Percentiles rank a stretch among this genome's conserved stretches.
Evolutionary conservation across 2,888 invertebrate genomes (phyloP).

Genomic region (Lasioglossum oenotherae): DNA sequence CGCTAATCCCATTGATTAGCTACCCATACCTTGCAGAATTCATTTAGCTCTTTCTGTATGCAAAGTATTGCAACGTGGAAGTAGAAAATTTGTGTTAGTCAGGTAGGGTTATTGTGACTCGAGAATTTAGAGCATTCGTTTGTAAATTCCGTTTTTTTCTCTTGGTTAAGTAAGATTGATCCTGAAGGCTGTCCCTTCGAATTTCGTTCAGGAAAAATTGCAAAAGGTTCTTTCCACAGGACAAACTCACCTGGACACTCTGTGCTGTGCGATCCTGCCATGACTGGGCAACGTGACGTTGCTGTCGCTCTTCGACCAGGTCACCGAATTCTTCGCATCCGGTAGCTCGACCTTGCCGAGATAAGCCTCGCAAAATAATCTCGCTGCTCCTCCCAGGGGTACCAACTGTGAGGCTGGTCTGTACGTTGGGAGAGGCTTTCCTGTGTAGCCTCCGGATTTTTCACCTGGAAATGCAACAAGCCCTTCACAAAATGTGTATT

Average conservation of each 20-base stretch:
- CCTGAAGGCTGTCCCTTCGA: not conserved
- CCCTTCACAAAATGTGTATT: not conserved
- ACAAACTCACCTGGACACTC: slow-evolving; percentile 83
- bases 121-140: too few species aligned
- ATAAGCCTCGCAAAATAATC: slow-evolving; percentile 92
- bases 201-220: not conserved
- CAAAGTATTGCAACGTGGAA: not conserved
- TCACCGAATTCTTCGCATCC: slow-evolving; percentile 89
- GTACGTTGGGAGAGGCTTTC: slow-evolving; percentile 87
- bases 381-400: slow-evolving; percentile 87
- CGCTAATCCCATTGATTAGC: not conserved
- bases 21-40: not conserved
- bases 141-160: too few species aligned
- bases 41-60: not conserved
- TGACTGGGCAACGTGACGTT: slow-evolving; percentile 85
- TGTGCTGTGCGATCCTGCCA: slow-evolving; percentile 83
- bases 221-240: not conserved
- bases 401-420: slow-evolving; percentile 88
- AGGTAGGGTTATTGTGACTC: too few species aligned
- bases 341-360: slow-evolving; percentile 91
- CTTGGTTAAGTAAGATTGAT: too few species aligned
- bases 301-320: slow-evolving; percentile 88
- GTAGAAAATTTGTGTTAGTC: not conserved
- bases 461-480: slow-evolving; percentile 86
- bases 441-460: slow-evolving; percentile 83